A percentile compares a stretch with the other conserved stretches of the same genome.
Evolutionary conservation across 2,113 vertebrate species (phyloP).

Genomic region (Dasyprocta punctata): DNA sequence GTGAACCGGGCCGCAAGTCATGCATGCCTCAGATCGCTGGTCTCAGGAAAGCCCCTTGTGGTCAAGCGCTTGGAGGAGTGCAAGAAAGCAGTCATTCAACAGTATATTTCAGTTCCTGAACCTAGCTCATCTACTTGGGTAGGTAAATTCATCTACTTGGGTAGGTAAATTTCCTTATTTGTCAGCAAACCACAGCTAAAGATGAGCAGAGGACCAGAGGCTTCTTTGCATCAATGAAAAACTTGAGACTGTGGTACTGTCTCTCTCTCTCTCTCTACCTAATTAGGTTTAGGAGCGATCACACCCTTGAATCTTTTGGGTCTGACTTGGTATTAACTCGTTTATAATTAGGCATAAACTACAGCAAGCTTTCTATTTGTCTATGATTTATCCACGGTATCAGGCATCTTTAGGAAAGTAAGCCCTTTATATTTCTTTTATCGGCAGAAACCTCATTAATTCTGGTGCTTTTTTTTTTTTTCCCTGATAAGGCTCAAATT

Average conservation of each 20-base stretch:
- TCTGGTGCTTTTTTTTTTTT: slow-evolving; percentile 34
- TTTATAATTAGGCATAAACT: slow-evolving; percentile 84
- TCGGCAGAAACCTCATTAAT: slow-evolving; percentile 79
- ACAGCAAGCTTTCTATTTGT: slow-evolving; percentile 78
- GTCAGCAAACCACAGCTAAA: background rate
- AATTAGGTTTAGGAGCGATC: slow-evolving; percentile 82
- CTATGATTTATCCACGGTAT: slow-evolving; percentile 75
- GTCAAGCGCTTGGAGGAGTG: background rate
- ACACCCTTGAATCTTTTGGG: slow-evolving; percentile 79
- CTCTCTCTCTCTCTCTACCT: slow-evolving; percentile 64
- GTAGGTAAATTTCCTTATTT: slow-evolving; percentile 55
- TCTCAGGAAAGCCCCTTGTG: background rate
- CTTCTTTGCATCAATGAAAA: slow-evolving; percentile 57
- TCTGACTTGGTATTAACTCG: slow-evolving; percentile 81
- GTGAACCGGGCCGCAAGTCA: background rate
- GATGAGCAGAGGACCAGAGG: background rate
- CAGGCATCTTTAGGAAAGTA: slow-evolving; percentile 80
- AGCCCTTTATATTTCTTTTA: slow-evolving; percentile 81
- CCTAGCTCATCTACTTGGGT: background rate
- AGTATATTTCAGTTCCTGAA: slow-evolving; percentile 18
- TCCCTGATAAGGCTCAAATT: slow-evolving; percentile 75
- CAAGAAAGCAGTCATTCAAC: slow-evolving; percentile 38
- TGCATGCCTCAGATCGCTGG: background rate
- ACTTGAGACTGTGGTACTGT: slow-evolving; percentile 72
- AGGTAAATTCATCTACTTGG: background rate